These are phyloP conservation scores for Nomada lathburiana DNA, from an alignment of 2,888 invertebrate species.

Conservation along the genomic window DNA sequence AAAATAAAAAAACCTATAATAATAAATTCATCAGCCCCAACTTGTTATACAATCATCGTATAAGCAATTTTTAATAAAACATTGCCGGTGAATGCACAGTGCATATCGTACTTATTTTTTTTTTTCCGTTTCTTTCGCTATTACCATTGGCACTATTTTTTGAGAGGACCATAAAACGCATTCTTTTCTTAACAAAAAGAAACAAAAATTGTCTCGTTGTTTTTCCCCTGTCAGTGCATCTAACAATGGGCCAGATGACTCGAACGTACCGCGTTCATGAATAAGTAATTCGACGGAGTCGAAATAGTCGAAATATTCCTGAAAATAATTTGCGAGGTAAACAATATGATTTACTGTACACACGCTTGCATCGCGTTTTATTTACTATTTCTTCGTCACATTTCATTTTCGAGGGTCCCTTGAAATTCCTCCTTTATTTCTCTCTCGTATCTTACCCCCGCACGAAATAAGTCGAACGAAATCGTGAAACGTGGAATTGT, in stretches of 20 bases:
- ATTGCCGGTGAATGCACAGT: no score
- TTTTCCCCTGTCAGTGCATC: constrained; percentile 26
- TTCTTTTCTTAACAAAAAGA: not conserved
- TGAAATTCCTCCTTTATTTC: not conserved
- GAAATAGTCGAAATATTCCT: constrained; percentile 34
- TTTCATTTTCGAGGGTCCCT: not conserved
- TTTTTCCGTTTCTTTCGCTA: no score
- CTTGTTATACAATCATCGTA: no score
- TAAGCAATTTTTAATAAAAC: no score
- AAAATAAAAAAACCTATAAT: no score
- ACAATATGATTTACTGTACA: constrained; percentile 23
- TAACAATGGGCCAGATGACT: constrained; percentile 20
- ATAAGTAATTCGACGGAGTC: constrained; percentile 48
- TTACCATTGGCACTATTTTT: no score
- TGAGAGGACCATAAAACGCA: not conserved
- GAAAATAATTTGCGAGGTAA: constrained; percentile 46
- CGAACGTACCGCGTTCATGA: constrained; percentile 37
- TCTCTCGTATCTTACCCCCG: no score
- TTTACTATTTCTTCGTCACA: not conserved
- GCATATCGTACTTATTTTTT: no score
- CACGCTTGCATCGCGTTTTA: not conserved
- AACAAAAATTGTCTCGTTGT: constrained; percentile 1
- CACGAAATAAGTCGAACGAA: not conserved
- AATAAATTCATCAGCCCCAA: no score
- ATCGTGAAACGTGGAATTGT: constrained; percentile 38